Base-by-base conservation (phyloP, 2,888 invertebrate genomes). In the Ypsolopha scabrella region DNA sequence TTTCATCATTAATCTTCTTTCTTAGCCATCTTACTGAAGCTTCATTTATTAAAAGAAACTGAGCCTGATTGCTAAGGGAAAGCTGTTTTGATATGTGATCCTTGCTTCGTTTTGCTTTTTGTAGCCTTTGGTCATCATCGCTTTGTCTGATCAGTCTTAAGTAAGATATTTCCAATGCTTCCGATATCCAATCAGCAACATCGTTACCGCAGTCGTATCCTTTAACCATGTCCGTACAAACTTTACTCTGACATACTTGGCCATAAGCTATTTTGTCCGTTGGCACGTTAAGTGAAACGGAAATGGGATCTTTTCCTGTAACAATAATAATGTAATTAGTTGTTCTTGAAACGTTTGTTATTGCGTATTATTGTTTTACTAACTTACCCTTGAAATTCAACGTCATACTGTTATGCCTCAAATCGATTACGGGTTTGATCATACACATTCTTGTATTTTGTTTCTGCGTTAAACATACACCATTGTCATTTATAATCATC, bases 391-490 rank as follows among this genome's bases (percentile, higher is more conserved):
- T 88, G 68, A 88, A 94, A 57, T 78, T 72, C 45, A 95, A 69
- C 52, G 75, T 77, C 63, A 95, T 74, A 3, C 72, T 57, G 48
- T 86, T 80, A 6, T 75, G 71, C 39, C 87, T 72, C n/a, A 90
- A 70, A 75, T 93, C 88, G 54, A 98, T 88, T 43, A 67, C 65
- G 0, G 98, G 97, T 59, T 78, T 86, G 50, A 98, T 89, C 56
- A 94, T 79, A 70, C 96, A 96, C 73, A 99, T 88, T 57, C 88
- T 88, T 1, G 93, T 88, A 62, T 92, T 91, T 54, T 93, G 90
- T 76, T 98, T 98, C 75, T 98, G 97, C 2, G 96, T 97, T 51
- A 98, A 77, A 54, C 94, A 93, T 54, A 93, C 90, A 11, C 97
- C 97, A 63, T 90, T 88, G 7, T 90, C 89, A 62, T 92, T 93